These are phyloP conservation scores for Hydractinia symbiolongicarpus DNA, from an alignment of 30 jellyfish, hydroid and myxozoan species.

Conservation along the genomic window DNA sequence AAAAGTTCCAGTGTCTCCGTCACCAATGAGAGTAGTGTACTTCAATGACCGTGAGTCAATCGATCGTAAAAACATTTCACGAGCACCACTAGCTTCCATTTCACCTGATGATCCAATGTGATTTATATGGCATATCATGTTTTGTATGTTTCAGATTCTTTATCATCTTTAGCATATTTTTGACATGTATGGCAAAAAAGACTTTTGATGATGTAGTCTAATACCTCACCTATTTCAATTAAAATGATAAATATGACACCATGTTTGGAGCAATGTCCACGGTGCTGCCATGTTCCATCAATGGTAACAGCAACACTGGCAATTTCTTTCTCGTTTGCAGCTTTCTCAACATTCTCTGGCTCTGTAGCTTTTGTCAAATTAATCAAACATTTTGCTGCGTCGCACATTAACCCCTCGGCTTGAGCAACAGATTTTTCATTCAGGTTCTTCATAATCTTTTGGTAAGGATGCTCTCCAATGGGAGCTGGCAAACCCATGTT, in stretches of 20 bases:
- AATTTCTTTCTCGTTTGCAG: background rate
- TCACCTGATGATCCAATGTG: conserved; percentile 32
- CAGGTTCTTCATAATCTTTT: background rate
- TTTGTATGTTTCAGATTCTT: background rate
- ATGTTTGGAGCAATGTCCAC: conserved; percentile 38
- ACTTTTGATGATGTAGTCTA: conserved; percentile 27
- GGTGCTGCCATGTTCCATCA: conserved; percentile 50
- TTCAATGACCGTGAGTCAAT: conserved; percentile 22
- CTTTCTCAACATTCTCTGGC: background rate
- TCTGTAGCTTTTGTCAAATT: background rate
- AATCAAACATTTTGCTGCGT: background rate
- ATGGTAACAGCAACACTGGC: conserved; percentile 20
- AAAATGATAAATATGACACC: conserved; percentile 37
- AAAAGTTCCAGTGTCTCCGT: conserved; percentile 37
- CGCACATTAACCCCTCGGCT: background rate
- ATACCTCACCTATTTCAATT: conserved; percentile 35
- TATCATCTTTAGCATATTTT: background rate
- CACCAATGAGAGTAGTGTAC: conserved; percentile 36
- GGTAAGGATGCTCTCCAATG: conserved; percentile 7
- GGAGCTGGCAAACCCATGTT: conserved; percentile 43
- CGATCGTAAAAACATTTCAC: conserved; percentile 34
- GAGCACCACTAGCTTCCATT: conserved; percentile 40
- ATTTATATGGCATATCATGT: conserved; percentile 32
- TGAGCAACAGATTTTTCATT: background rate
- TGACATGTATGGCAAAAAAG: conserved; percentile 35